Evolutionary conservation across 1,140 invertebrate genomes (phyloP).

Genomic region (Holcopasites calliopsidis): DNA sequence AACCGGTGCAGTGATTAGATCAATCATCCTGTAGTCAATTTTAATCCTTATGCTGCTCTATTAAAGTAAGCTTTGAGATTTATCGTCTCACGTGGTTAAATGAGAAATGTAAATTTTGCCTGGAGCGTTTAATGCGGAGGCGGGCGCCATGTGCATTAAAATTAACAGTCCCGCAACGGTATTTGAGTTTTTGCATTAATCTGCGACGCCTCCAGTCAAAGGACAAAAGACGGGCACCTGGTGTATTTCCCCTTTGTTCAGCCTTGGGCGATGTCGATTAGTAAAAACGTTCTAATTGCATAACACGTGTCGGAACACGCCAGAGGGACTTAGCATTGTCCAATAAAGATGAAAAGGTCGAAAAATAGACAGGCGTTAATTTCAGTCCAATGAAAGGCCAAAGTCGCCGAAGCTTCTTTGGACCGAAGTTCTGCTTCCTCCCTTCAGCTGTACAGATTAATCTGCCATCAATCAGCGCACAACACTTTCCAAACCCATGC

Average conservation of each 20-base stretch:
- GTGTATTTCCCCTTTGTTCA: conserved; percentile 5
- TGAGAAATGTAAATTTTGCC: background rate
- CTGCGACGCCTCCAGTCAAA: no score
- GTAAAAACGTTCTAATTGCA: conserved; percentile 49
- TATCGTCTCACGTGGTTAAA: no score
- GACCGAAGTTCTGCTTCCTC: no score
- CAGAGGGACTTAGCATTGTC: conserved; percentile 20
- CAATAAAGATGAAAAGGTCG: conserved; percentile 14
- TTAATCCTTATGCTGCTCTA: no score
- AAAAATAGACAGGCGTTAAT: conserved; percentile 45
- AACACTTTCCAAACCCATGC: background rate
- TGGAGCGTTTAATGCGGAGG: background rate
- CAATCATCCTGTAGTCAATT: no score
- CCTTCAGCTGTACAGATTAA: no score
- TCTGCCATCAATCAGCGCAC: no score
- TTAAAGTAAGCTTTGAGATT: no score
- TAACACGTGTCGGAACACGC: conserved; percentile 23
- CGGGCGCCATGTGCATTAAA: background rate
- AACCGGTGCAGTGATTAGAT: no score
- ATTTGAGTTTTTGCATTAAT: background rate
- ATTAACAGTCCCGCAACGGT: background rate
- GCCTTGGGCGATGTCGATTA: conserved; percentile 55
- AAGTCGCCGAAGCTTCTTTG: conserved; percentile 12
- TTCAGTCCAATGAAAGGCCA: conserved; percentile 48
- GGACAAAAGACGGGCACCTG: background rate